Percentiles rank a stretch among this genome's conserved stretches.
Evolutionary conservation across 2,113 vertebrate genomes (phyloP).

Genomic region (Nesoenas mayeri): DNA sequence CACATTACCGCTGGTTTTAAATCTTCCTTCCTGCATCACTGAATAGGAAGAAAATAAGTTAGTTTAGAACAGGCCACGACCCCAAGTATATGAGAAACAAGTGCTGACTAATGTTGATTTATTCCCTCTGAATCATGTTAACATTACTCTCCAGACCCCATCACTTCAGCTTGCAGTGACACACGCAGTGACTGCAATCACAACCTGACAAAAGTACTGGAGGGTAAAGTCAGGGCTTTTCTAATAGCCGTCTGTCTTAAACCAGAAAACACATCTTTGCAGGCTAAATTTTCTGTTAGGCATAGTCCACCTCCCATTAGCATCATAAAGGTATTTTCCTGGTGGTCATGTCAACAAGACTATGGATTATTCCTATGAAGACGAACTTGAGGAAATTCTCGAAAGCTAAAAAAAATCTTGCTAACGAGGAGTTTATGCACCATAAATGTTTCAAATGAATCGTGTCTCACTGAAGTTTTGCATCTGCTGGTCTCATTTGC

Average conservation of each 20-base stretch:
- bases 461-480: neutral
- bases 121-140: slow-evolving; percentile 17
- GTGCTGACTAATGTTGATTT: slow-evolving; percentile 35
- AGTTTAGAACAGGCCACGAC: slow-evolving; percentile 1
- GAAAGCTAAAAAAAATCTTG: neutral
- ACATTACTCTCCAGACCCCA: neutral
- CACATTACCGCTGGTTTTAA: neutral
- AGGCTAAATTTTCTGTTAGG: neutral
- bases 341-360: neutral
- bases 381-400: neutral
- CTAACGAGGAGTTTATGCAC: neutral
- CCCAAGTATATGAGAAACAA: neutral
- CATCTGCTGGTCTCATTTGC: neutral
- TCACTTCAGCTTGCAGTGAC: neutral
- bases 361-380: neutral
- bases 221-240: neutral
- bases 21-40: slow-evolving; percentile 9
- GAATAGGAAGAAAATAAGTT: slow-evolving; percentile 5
- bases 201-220: neutral
- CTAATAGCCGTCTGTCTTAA: neutral
- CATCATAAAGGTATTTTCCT: neutral
- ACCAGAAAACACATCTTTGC: neutral
- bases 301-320: neutral
- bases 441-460: neutral
- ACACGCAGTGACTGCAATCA: neutral